Conservation (phyloP, 1,140 invertebrate genomes). For the Holcopasites calliopsidis region DNA sequence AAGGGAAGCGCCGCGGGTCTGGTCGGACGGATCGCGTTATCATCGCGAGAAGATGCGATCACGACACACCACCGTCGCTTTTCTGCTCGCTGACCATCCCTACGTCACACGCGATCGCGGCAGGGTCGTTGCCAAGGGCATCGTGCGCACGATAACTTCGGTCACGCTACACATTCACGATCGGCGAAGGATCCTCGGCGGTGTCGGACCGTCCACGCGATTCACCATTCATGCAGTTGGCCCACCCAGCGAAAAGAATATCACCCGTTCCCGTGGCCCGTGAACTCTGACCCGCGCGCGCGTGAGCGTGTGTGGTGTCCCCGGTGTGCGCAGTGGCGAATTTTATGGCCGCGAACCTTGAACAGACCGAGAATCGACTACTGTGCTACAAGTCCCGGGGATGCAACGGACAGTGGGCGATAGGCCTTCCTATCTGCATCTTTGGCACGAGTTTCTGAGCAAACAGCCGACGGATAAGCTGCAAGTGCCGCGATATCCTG, state of each 20-base stretch:
- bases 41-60: conserved; percentile 6
- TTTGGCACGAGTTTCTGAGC: conserved; percentile 69
- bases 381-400: conserved; percentile 21
- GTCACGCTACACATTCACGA: conserved; percentile 31
- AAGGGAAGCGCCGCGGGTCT: neutral
- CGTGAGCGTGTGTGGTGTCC: neutral
- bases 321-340: conserved; percentile 24
- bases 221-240: no score
- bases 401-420: conserved; percentile 61
- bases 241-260: no score
- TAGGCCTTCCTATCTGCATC: conserved; percentile 60
- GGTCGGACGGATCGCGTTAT: neutral
- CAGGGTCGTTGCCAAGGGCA: conserved; percentile 53
- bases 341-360: conserved; percentile 6
- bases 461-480: conserved; percentile 51
- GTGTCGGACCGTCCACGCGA: no score
- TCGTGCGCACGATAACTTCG: conserved; percentile 13
- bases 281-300: no score
- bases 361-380: conserved; percentile 7
- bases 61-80: neutral
- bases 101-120: conserved; percentile 48
- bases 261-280: neutral
- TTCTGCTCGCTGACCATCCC: conserved; percentile 12
- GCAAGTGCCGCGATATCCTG: conserved; percentile 30
- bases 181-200: conserved; percentile 1